Evolutionary conservation across 2,888 invertebrate species (phyloP).

Genomic region (Volucella inanis): DNA sequence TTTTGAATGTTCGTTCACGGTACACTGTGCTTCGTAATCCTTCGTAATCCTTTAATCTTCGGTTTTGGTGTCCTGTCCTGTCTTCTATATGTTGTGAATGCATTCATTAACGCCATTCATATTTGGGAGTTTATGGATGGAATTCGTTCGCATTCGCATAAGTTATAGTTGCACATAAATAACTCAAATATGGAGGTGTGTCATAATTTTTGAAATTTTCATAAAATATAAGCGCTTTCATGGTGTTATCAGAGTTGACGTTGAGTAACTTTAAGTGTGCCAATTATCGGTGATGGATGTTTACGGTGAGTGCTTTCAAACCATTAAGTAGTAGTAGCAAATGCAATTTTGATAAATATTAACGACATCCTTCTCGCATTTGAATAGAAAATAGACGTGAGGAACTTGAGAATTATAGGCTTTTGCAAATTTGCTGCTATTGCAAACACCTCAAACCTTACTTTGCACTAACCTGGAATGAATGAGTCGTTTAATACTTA

Average conservation of each 20-base stretch:
- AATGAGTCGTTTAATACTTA: too few species aligned
- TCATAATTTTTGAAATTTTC: too few species aligned
- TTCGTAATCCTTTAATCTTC: constrained; percentile 24
- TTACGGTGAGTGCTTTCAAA: too few species aligned
- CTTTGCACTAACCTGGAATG: too few species aligned
- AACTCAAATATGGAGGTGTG: too few species aligned
- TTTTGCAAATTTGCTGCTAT: neutral
- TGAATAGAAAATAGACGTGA: constrained; percentile 11
- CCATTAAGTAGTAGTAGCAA: neutral
- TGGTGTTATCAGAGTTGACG: too few species aligned
- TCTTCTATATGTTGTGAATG: neutral
- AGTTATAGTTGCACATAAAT: neutral
- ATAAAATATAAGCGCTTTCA: too few species aligned
- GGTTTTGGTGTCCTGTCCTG: neutral
- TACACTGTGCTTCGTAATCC: neutral
- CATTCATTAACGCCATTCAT: neutral
- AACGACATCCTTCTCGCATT: neutral
- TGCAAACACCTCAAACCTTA: too few species aligned
- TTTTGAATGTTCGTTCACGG: constrained; percentile 7
- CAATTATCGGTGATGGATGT: too few species aligned
- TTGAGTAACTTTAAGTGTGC: too few species aligned
- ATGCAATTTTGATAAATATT: neutral
- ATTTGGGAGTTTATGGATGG: too few species aligned
- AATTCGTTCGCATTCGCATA: too few species aligned
- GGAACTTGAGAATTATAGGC: neutral